A percentile compares a stretch with the other conserved stretches of the same genome.
Evolutionary conservation across 2,797 vertebrate genomes (phyloP).

Genomic region (Acanthopagrus latus): DNA sequence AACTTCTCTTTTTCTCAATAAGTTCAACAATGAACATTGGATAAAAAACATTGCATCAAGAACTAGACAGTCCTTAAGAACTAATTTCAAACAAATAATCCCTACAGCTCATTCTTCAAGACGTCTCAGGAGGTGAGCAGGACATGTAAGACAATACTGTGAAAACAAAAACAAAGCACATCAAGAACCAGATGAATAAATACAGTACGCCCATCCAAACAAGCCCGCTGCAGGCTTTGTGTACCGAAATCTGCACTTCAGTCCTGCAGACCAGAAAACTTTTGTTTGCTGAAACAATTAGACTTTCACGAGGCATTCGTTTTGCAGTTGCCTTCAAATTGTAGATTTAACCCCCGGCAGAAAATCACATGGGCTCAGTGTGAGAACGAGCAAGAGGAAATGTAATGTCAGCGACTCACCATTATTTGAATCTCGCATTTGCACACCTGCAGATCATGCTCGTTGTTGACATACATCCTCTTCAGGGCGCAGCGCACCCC

Average conservation of each 20-base stretch:
- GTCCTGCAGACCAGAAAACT: not conserved
- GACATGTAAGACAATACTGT: conserved; percentile 32
- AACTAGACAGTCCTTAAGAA: not conserved
- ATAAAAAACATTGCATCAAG: not conserved
- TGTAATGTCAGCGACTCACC: conserved; percentile 85
- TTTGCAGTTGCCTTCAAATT: not conserved
- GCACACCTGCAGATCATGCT: conserved; percentile 97
- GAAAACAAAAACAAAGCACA: conserved; percentile 42
- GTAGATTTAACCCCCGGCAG: not conserved
- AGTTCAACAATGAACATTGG: not conserved
- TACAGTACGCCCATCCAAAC: conserved; percentile 17
- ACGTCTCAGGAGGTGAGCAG: conserved; percentile 12
- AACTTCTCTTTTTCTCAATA: not conserved
- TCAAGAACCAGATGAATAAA: conserved; percentile 45
- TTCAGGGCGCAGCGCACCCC: conserved; percentile 96
- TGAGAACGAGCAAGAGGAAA: conserved; percentile 7
- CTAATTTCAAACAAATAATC: conserved; percentile 4
- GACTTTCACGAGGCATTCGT: conserved; percentile 7
- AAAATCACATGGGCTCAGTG: not conserved
- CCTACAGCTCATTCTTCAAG: not conserved
- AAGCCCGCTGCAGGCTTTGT: conserved; percentile 21
- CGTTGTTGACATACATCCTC: conserved; percentile 99
- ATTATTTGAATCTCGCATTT: conserved; percentile 98
- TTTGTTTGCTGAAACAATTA: not conserved
- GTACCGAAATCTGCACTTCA: not conserved